Evolutionary conservation across 2,113 vertebrate genomes (phyloP), one percentile per base, ranked within the genome.

Genomic region (Grammomys dolichurus): DNA sequence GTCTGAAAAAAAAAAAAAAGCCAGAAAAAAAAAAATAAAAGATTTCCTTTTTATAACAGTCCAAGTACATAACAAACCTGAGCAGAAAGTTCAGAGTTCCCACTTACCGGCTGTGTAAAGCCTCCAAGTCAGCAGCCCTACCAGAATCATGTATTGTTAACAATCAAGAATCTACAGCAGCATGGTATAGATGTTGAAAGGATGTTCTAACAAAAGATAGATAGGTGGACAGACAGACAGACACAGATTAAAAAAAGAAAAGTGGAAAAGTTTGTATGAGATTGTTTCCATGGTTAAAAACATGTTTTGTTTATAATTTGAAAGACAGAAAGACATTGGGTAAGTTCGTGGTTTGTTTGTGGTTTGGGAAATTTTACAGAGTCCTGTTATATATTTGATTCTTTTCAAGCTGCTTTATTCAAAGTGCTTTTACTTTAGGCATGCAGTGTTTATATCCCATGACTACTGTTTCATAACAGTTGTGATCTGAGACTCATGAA

Each of bases 371-470:
- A 54, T 43, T 77, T 92, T 81, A 67, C 16, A 17, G 67, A 89
- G 54, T 91, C 92, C 7, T 54, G 5, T 95, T 87, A 22, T 51
- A 70, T 12, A 72, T 91, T 95, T 82, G 8, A n/a, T 87, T 92
- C 80, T 90, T 96, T 95, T 87, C 6, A 88, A 91, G 51, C 82
- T 75, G n/a, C 17, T 26, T 87, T 80, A 77, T 51, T 86, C 65
- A 93, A 87, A 56, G 48, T 73, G 13, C 82, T 95, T 96, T 97
- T 86, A 95, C 48, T 67, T 90, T 72, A 91, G 58, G 36, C 54
- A 81, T 93, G 14, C 5, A 60, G 17, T 87, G 51, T 81, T 58
- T 92, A 26, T 67, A 72, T 69, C 28, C 28, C 36, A 7, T 70
- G 93, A 65, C 20, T 77, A 65, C 36, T 81, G 2, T 89, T 93